Percentiles rank a stretch among this genome's conserved stretches.
These are phyloP conservation scores for Apamea sordens DNA, from an alignment of 2,888 invertebrate genomes.

Conservation along the genomic window DNA sequence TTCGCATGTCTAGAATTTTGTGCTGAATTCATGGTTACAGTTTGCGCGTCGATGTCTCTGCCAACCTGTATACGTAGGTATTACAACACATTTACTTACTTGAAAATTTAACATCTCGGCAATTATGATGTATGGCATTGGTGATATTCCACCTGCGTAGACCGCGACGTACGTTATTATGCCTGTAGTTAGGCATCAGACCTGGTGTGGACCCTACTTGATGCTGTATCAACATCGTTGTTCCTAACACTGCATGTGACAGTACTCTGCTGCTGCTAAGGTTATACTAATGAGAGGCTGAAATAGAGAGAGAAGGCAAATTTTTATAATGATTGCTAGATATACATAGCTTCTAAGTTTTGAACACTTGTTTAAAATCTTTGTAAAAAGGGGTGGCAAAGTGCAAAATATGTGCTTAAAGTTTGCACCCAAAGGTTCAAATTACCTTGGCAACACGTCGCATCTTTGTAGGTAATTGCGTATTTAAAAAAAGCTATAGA, in stretches of 20 bases:
- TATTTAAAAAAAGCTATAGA: not conserved
- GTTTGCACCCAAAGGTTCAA: not conserved
- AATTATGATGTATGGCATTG: conserved; percentile 76
- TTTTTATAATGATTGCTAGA: too few species aligned
- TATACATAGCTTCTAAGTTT: not conserved
- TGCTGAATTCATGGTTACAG: not conserved
- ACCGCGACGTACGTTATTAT: conserved; percentile 68
- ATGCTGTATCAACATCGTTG: conserved; percentile 68
- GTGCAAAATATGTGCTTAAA: not conserved
- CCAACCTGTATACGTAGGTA: not conserved
- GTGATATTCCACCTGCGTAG: conserved; percentile 74
- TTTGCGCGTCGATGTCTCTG: not conserved
- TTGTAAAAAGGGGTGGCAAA: not conserved
- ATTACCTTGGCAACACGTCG: not conserved
- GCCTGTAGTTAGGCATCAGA: too few species aligned
- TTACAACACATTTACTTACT: conserved; percentile 61
- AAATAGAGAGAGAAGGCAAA: conserved; percentile 24
- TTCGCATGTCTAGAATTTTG: not conserved
- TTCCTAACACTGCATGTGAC: conserved; percentile 68
- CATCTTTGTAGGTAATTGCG: not conserved
- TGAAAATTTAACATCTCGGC: conserved; percentile 80
- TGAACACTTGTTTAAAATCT: not conserved
- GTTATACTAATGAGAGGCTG: conserved; percentile 70
- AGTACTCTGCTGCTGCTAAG: conserved; percentile 59
- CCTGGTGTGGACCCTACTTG: conserved; percentile 66